These are phyloP conservation scores for Enteromius afrohamiltoni DNA, from an alignment of 2,797 vertebrate species.

Conservation along the genomic window DNA sequence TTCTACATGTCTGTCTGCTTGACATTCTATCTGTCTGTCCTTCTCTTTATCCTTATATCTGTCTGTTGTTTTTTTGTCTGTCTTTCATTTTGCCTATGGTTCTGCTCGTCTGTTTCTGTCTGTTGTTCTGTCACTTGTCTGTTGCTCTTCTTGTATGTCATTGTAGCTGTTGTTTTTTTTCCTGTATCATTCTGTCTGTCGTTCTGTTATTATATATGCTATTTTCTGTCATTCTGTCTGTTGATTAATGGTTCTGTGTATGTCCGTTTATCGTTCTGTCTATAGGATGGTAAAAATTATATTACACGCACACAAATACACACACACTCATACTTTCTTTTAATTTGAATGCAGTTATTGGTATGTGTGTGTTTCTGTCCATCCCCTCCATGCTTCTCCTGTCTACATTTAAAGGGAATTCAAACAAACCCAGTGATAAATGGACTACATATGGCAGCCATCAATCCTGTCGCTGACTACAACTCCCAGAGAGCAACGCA, in stretches of 20 bases:
- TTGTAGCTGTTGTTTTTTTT: neutral
- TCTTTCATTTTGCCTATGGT: neutral
- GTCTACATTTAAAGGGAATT: constrained; percentile 35
- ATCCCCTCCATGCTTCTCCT: constrained; percentile 3
- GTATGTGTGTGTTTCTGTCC: constrained; percentile 9
- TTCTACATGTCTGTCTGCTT: neutral
- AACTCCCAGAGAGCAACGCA: constrained; percentile 51
- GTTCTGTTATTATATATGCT: neutral
- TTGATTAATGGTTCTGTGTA: neutral
- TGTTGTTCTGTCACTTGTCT: neutral
- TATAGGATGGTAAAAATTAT: neutral
- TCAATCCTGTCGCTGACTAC: constrained; percentile 54
- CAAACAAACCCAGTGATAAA: constrained; percentile 48
- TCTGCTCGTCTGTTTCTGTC: neutral
- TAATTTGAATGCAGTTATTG: neutral
- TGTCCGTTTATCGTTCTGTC: neutral
- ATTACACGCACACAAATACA: neutral
- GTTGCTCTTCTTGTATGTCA: neutral
- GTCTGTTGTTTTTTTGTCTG: neutral
- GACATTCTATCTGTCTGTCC: neutral
- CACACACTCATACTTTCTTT: neutral
- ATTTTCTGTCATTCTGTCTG: neutral
- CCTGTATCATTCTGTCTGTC: neutral
- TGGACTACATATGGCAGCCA: constrained; percentile 52
- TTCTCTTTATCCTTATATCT: neutral